Conservation (phyloP, 2,113 vertebrate species). For the Miniopterus natalensis region DNA sequence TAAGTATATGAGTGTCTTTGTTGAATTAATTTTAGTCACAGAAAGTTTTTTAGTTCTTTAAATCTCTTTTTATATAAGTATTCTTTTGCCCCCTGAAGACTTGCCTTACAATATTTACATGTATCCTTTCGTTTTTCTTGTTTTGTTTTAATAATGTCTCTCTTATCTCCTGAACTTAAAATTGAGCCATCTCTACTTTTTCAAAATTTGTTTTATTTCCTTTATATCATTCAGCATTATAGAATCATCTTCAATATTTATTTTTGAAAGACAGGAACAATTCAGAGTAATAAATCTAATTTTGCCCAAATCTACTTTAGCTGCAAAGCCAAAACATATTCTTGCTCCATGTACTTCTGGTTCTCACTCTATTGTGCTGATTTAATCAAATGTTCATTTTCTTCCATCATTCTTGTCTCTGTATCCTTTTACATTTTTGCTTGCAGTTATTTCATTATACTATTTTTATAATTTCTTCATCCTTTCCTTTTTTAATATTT, state of each 20-base stretch:
- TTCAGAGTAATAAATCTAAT: constrained; percentile 9
- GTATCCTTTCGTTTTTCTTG: not conserved
- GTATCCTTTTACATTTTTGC: not conserved
- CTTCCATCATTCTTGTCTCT: not conserved
- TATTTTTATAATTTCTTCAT: not conserved
- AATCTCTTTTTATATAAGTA: not conserved
- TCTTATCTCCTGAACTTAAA: not conserved
- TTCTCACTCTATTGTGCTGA: not conserved
- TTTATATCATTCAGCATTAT: not conserved
- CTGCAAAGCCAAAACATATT: constrained; percentile 23
- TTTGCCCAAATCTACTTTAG: not conserved
- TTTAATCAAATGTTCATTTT: not conserved
- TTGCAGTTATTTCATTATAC: not conserved
- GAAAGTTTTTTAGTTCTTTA: not conserved
- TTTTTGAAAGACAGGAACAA: constrained; percentile 19
- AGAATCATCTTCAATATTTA: constrained; percentile 50
- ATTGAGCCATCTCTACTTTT: not conserved
- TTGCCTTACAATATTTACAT: not conserved
- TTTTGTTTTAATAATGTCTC: not conserved
- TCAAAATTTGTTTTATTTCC: not conserved
- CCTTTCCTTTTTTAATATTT: not conserved
- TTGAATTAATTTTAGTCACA: not conserved
- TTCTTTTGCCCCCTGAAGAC: not conserved
- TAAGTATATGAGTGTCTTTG: not conserved
- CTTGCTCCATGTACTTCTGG: not conserved